Evolutionary conservation across 2,888 invertebrate species (phyloP).

Genomic region (Phymatocera aterrima): DNA sequence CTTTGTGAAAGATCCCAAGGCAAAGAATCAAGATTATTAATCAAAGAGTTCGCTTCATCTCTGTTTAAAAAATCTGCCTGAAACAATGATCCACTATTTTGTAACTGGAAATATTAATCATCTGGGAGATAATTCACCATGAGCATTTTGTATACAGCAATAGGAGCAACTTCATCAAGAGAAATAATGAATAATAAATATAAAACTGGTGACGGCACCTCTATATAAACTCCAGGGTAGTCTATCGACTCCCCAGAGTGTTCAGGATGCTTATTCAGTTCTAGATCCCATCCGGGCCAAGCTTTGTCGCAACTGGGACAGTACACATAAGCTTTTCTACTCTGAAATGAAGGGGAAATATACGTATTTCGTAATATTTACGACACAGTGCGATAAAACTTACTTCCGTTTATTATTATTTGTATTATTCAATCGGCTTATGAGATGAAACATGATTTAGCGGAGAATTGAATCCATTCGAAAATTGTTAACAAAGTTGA

Average conservation of each 20-base stretch:
- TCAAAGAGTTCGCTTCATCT: constrained; percentile 82
- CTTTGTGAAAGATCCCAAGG: constrained; percentile 96
- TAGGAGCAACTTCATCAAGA: background rate
- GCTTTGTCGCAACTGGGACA: constrained; percentile 86
- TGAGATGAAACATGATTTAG: no score
- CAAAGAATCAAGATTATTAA: constrained; percentile 84
- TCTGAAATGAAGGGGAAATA: constrained; percentile 71
- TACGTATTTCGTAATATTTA: background rate
- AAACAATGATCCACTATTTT: constrained; percentile 61
- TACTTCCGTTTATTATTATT: no score
- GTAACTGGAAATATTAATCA: background rate
- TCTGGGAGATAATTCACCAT: background rate
- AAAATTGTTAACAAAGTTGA: no score
- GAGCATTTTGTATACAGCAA: background rate
- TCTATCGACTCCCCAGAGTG: constrained; percentile 80
- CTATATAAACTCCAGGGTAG: constrained; percentile 82
- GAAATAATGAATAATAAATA: background rate
- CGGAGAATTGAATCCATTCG: no score
- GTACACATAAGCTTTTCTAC: constrained; percentile 82
- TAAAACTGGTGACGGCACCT: constrained; percentile 65
- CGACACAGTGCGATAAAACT: background rate
- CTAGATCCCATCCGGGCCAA: constrained; percentile 84
- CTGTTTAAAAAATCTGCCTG: constrained; percentile 84
- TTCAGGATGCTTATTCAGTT: constrained; percentile 80
- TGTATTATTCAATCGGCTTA: no score